A percentile compares a stretch with the other conserved stretches of the same genome.
Conservation (phyloP, 2,797 vertebrate genomes). For the Acanthiza pusilla region DNA sequence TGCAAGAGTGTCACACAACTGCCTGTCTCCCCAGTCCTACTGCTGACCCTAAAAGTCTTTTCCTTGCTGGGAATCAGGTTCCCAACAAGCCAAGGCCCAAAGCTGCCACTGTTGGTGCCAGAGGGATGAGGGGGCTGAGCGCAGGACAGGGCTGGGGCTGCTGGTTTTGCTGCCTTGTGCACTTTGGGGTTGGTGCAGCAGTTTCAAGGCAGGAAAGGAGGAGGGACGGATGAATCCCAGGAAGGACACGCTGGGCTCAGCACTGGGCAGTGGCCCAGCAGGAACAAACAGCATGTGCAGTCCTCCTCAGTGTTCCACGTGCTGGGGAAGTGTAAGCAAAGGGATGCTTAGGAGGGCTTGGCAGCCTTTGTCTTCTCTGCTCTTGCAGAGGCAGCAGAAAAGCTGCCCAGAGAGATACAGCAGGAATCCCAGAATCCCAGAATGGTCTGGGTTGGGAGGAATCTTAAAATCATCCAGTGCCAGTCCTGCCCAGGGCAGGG, state of each 20-base stretch:
- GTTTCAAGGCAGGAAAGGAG: background rate
- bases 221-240: background rate
- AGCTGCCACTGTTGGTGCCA: accelerated
- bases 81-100: background rate
- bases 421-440: background rate
- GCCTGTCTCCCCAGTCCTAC: background rate
- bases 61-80: background rate
- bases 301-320: background rate
- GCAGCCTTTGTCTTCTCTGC: background rate
- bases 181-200: background rate
- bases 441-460: background rate
- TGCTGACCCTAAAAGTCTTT: background rate
- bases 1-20: background rate
- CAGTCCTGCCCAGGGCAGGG: background rate
- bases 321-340: background rate
- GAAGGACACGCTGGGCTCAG: background rate
- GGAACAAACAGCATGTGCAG: background rate
- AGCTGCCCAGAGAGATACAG: background rate
- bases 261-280: background rate
- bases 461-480: accelerated
- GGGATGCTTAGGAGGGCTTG: background rate
- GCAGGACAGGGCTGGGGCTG: background rate
- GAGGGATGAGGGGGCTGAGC: background rate
- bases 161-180: background rate
- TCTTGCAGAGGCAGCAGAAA: background rate